A percentile compares a stretch with the other conserved stretches of the same genome.
phyloP scores from a whole-genome alignment of 2,888 invertebrate genomes.

The Thymelicus lineola region DNA sequence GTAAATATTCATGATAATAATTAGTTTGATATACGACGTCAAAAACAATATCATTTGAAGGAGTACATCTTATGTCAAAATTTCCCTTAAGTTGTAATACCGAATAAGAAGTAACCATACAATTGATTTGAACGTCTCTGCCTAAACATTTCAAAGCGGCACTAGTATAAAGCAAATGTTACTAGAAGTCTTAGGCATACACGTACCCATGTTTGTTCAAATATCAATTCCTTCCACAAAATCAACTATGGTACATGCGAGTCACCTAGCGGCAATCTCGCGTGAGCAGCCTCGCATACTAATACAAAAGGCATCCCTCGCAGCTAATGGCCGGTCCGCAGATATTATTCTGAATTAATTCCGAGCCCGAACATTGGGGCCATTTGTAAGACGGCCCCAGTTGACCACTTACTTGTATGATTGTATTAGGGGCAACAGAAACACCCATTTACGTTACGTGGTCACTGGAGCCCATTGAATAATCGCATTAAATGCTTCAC shows the following conservation, averaged over 20 bases:
- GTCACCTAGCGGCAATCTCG: constrained; percentile 10
- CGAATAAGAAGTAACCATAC: too few relatives aligned
- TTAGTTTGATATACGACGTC: too few relatives aligned
- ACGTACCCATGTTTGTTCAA: background rate
- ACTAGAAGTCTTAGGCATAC: background rate
- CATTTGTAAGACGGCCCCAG: background rate
- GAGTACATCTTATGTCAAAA: too few relatives aligned
- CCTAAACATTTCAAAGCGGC: too few relatives aligned
- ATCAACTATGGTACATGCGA: constrained; percentile 5
- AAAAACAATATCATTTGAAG: too few relatives aligned
- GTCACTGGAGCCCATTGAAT: background rate
- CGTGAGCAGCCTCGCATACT: constrained; percentile 16
- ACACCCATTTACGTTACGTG: background rate
- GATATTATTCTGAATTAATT: constrained; percentile 13
- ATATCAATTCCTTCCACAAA: background rate
- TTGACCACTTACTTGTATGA: background rate
- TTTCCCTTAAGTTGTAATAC: too few relatives aligned
- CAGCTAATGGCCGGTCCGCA: background rate
- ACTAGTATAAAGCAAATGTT: too few relatives aligned
- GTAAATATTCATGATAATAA: too few relatives aligned
- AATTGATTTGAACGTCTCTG: too few relatives aligned
- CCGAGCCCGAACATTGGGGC: background rate
- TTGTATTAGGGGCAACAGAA: background rate
- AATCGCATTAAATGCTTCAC: too few relatives aligned
- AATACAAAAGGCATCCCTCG: background rate